phyloP scores from a whole-genome alignment of 1,140 invertebrate genomes.

The Diachasmimorpha longicaudata region DNA sequence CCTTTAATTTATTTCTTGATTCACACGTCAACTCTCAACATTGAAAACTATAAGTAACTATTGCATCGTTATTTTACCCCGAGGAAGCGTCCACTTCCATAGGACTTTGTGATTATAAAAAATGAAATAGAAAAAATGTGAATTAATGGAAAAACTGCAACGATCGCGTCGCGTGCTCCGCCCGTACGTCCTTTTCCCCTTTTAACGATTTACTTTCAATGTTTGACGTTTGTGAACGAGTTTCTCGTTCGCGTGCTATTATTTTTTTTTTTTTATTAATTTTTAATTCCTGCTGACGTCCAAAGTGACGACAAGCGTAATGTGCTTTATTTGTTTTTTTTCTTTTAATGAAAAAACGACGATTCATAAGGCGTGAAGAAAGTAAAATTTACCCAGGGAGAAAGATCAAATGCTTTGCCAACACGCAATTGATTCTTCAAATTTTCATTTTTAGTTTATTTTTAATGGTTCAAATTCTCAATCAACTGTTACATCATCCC shows the following conservation, averaged over 20 bases:
- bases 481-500: neutral
- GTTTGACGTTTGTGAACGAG: slow-evolving; percentile 28
- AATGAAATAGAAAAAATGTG: neutral
- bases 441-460: neutral
- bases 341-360: neutral
- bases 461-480: neutral
- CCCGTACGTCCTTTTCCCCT: slow-evolving; percentile 24
- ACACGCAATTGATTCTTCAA: neutral
- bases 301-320: neutral
- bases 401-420: neutral
- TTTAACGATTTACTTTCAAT: slow-evolving; percentile 30
- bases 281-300: neutral
- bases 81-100: neutral
- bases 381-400: neutral
- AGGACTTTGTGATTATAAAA: neutral
- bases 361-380: neutral
- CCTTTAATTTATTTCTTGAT: neutral
- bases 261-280: neutral
- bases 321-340: neutral
- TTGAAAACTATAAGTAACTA: too few species aligned
- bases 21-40: too few species aligned
- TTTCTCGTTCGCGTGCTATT: slow-evolving; percentile 17
- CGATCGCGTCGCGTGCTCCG: slow-evolving; percentile 37
- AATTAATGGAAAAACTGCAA: neutral
- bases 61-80: neutral